A percentile compares a stretch with the other conserved stretches of the same genome.
phyloP scores from a whole-genome alignment of 2,888 invertebrate species.

The Abscondita cerata region DNA sequence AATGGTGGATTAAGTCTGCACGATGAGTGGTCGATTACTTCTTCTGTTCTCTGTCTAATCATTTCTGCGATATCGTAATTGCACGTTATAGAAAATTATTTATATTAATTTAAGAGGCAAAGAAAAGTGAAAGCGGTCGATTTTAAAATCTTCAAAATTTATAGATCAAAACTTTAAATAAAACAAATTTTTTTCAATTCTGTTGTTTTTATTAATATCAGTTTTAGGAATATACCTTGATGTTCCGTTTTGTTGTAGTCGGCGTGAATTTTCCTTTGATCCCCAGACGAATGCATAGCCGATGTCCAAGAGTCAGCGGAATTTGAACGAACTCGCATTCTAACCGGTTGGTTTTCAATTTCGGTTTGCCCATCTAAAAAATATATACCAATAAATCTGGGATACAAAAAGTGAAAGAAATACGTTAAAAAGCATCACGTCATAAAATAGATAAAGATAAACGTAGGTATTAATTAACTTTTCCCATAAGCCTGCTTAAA shows the following conservation, averaged over 20 bases:
- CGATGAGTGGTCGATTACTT: slow-evolving; percentile 45
- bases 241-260: slow-evolving; percentile 10
- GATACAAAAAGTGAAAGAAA: slow-evolving; percentile 5
- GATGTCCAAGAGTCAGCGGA: slow-evolving; percentile 63
- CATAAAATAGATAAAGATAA: not conserved
- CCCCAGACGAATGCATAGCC: slow-evolving; percentile 20
- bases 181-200: no score
- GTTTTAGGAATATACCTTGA: slow-evolving; percentile 10
- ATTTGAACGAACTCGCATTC: slow-evolving; percentile 62
- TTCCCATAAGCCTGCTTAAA: no score
- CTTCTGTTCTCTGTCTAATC: slow-evolving; percentile 13
- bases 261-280: slow-evolving; percentile 13
- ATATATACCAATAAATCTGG: slow-evolving; percentile 3
- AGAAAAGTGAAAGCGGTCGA: no score
- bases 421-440: slow-evolving; percentile 8
- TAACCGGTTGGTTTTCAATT: slow-evolving; percentile 53
- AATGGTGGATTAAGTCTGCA: slow-evolving; percentile 47
- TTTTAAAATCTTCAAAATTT: no score
- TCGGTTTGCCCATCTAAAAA: slow-evolving; percentile 43
- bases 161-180: no score
- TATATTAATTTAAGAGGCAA: no score
- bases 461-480: no score
- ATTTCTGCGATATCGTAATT: not conserved
- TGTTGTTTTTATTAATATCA: no score
- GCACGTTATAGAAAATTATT: not conserved